Conservation (phyloP, 2,888 invertebrate species). For the Agrotis segetum region DNA sequence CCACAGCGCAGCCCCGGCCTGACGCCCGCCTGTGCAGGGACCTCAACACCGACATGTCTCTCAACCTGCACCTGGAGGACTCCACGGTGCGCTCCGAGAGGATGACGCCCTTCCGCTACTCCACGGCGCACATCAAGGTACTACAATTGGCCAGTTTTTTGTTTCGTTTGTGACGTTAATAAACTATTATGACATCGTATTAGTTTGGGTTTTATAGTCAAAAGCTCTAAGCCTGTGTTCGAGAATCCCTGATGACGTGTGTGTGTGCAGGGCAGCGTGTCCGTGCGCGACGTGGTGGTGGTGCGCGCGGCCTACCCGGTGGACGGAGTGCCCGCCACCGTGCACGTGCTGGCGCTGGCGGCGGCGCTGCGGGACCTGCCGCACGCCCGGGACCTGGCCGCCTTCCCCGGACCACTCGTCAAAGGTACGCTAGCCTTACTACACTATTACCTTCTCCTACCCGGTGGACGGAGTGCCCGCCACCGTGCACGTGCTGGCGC, state of each 20-base stretch:
- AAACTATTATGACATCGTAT: background rate
- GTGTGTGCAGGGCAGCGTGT: conserved; percentile 75
- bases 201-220: background rate
- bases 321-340: conserved; percentile 94
- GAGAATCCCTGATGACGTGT: too few relatives aligned
- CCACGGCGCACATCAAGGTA: conserved; percentile 95
- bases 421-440: conserved; percentile 78
- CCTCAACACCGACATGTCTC: conserved; percentile 89
- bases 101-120: conserved; percentile 96
- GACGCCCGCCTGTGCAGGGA: conserved; percentile 73
- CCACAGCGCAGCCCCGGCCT: background rate
- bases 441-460: conserved; percentile 82
- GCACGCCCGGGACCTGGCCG: conserved; percentile 92
- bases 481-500: conserved; percentile 93
- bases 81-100: conserved; percentile 92
- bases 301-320: conserved; percentile 95
- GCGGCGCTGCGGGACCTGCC: conserved; percentile 91
- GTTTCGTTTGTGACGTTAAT: background rate
- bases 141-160: too few relatives aligned
- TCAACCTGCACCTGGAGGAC: conserved; percentile 90
- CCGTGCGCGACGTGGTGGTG: conserved; percentile 92
- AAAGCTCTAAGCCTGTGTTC: too few relatives aligned
- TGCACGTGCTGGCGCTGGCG: conserved; percentile 94
- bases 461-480: conserved; percentile 95
- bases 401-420: conserved; percentile 95